Evolutionary conservation across 64 coral and sea anemone genomes (phyloP).

Genomic region (Stichodactyla mertensii): DNA sequence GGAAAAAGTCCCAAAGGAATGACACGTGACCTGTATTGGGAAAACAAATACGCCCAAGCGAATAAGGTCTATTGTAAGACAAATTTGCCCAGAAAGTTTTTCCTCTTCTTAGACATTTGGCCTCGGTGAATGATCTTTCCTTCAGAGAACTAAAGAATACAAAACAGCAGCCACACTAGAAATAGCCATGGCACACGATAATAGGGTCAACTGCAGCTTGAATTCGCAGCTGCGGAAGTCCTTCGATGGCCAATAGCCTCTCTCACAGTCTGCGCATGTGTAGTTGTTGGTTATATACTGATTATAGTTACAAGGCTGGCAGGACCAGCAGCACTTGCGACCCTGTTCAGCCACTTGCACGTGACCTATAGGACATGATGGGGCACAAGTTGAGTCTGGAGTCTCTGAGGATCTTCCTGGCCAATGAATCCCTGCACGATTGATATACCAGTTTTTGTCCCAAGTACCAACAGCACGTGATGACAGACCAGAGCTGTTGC

Average conservation of each 20-base stretch:
- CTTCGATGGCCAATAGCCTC: constrained; percentile 71
- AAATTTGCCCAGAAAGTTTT: not conserved
- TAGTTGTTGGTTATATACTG: constrained; percentile 58
- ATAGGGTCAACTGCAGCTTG: constrained; percentile 29
- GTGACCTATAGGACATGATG: constrained; percentile 47
- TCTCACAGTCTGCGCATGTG: constrained; percentile 59
- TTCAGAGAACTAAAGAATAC: constrained; percentile 20
- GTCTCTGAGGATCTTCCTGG: not conserved
- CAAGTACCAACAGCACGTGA: constrained; percentile 59
- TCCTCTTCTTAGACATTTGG: not conserved
- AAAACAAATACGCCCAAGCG: too few relatives aligned
- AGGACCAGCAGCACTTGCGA: constrained; percentile 71
- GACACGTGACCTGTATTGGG: too few relatives aligned
- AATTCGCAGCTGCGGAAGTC: constrained; percentile 77
- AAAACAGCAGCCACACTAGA: constrained; percentile 48
- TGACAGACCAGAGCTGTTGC: not conserved
- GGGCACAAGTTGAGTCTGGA: constrained; percentile 63
- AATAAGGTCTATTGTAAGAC: too few relatives aligned
- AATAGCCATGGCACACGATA: constrained; percentile 52
- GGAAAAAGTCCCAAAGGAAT: too few relatives aligned
- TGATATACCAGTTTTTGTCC: constrained; percentile 71
- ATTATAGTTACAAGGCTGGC: constrained; percentile 68
- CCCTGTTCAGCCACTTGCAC: constrained; percentile 39
- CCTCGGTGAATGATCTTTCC: not conserved
- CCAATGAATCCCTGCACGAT: constrained; percentile 39